Base-by-base conservation (phyloP, 2,797 vertebrate genomes). In the Coregonus suidteri region DNA sequence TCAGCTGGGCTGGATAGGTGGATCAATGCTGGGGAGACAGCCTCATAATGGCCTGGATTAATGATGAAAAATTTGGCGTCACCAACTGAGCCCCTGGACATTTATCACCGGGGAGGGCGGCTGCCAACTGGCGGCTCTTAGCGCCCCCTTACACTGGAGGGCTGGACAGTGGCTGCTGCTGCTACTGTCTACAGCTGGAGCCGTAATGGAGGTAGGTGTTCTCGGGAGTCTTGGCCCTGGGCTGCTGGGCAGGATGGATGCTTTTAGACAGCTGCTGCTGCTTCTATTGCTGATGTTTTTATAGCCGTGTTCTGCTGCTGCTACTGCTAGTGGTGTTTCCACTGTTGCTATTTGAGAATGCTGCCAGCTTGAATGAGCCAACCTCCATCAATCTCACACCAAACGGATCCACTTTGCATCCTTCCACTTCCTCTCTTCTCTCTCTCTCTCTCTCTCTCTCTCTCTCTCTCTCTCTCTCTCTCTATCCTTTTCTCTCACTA, bases 41-140 rank as follows among this genome's bases (percentile, higher is more conserved):
- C 91, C 94, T 95, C 94, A 97, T 97, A 98, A 98, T 96, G 92
- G 95, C 85, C 88, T 80, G 75, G 91, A 98, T 98, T 99, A 99
- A 99, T 98, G 97, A 98, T 98, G 97, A 99, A 98, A 97, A 97
- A 99, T 98, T 94, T 92, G 92, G 95, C 94, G 95, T 97, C 97
- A 96, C 93, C 91, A 89, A 81, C 89, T 81, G 91, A 92, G 93
- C 91, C 93, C 88, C 86, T 89, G 87, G 93, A 95, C 96, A 98
- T 99, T 97, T 92, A 98, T 99, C 97, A 99, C 94, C 79, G 89
- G 90, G 87, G 78, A 88, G 88, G 87, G 70, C 3, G 51, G 47
- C 0, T 70, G 34, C 35, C 34, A 47, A 41, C n/a, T 18, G 89
- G 87, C 88, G 75, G 88, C 79, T 86, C 86, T 86, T 88, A 90